These are phyloP conservation scores for Pachyrhynchus sulphureomaculatus DNA, from an alignment of 1,140 invertebrate species.

Conservation along the genomic window DNA sequence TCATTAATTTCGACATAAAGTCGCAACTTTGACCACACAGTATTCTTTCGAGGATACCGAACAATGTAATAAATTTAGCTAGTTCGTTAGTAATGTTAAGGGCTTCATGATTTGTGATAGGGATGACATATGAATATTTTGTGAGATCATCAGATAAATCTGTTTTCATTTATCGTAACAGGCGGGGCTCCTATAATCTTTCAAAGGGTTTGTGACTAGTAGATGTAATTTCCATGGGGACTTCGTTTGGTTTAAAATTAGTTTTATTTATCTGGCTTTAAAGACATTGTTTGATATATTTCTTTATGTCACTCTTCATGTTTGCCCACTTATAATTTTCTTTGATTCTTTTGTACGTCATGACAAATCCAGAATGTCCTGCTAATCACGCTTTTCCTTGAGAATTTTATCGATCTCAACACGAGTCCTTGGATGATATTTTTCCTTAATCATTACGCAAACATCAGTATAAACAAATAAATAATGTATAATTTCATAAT, in stretches of 20 bases:
- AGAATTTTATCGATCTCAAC: too few relatives aligned
- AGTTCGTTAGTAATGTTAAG: neutral
- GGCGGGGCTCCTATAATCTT: neutral
- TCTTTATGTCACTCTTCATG: slow-evolving; percentile 47
- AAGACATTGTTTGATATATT: slow-evolving; percentile 42
- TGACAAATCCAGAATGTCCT: slow-evolving; percentile 45
- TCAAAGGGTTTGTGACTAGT: too few relatives aligned
- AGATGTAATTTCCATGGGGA: slow-evolving; percentile 49
- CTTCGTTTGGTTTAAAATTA: slow-evolving; percentile 40
- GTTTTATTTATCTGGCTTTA: slow-evolving; percentile 49
- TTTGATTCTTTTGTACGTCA: slow-evolving; percentile 46
- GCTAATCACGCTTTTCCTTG: too few relatives aligned
- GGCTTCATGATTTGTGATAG: neutral
- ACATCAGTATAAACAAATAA: too few relatives aligned
- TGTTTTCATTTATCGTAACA: neutral
- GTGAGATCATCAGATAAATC: neutral
- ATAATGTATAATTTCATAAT: too few relatives aligned
- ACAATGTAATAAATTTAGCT: neutral
- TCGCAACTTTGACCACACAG: too few relatives aligned
- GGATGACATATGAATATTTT: neutral
- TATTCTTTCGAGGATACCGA: neutral
- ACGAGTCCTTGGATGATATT: too few relatives aligned
- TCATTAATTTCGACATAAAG: too few relatives aligned
- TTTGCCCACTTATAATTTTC: slow-evolving; percentile 47
- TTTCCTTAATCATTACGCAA: too few relatives aligned